Base-by-base conservation (phyloP, 2,797 vertebrate genomes). In the Microctenopoma lineatum region DNA sequence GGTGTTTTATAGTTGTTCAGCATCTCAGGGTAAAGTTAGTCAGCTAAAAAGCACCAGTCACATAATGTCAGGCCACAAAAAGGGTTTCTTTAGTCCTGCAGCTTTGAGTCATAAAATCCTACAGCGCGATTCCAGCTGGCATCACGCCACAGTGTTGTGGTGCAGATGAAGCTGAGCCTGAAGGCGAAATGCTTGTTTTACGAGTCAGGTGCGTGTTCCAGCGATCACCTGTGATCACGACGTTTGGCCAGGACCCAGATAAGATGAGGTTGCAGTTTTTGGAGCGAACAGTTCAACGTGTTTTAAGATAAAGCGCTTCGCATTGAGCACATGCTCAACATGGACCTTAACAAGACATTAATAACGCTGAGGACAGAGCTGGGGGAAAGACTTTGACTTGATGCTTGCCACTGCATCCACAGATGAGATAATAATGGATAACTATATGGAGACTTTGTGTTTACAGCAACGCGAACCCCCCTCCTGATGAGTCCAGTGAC, bases 401-500 rank as follows among this genome's bases (percentile, higher is more conserved):
- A 14, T 66, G 14, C 18, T 54, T 63, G 21, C 9, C 18, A 15
- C 36, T 59, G 59, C 26, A 51, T 4, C 18, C 9, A 39, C 60
- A 4, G 26, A 57, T 39, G 10, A 50, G 16, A 3, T 34, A 32
- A 79, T 56, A 8, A 21, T 21, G 21, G 21, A 21, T 21, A 21
- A 21, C 21, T 21, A 21, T 21, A 21, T 21, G 21, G 29, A 1
- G 2, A 52, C 6, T 75, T 27, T 79, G n/a, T 81, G 16, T 52
- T 73, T 75, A 18, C 48, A 95, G 93, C 36, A n/a, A 66, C 7
- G 89, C 89, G 46, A 86, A 69, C 59, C 84, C 91, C 36, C 56
- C 79, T 70, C 77, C 76, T 11, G 86, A 89, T 59, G 84, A 93
- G 0, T 3, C 80, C 5, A 66, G 66, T 4, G 91, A 94, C 34